Base-by-base conservation (phyloP, 2,113 vertebrate species). In the Notiomystis cincta region DNA sequence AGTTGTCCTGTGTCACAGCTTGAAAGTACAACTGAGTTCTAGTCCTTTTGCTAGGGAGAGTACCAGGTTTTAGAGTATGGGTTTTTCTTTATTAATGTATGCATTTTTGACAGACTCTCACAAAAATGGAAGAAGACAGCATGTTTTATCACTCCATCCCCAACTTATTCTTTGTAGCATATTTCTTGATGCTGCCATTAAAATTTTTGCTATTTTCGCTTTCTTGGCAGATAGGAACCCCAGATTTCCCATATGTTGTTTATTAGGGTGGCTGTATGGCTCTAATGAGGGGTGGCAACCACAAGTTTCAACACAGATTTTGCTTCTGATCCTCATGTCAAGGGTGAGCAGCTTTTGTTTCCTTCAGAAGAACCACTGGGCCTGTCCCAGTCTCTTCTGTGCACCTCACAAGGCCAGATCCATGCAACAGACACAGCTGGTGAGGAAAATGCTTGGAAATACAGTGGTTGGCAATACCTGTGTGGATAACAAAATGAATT, bases 181-280 rank as follows among this genome's bases (percentile, higher is more conserved):
- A 37, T 93, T 93, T 86, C 62, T 94, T 82, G 65, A 37, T 60
- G 71, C 79, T 66, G 44, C 90, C 85, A 90, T 93, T 86, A 89
- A 54, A 75, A 38, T 83, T 94, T 89, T 83, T 92, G 47, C 85
- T 90, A 75, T 90, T 96, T 95, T 95, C 21, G 5, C 79, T 94
- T 88, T 89, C 76, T 89, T 96, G 93, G 95, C 92, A 94, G 67
- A 86, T 50, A 62, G 54, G 81, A 73, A 27, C 82, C 90, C 60
- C 60, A 67, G 64, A 70, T 92, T 86, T 86, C 95, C 90, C 90
- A 92, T 90, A 94, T 97, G 91, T 82, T 96, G 84, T 96, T 95
- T 93, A 89, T 90, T 81, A 93, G 64, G 95, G 96, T 60, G 82
- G 66, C 47, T 90, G 50, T 48, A 15, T 1, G 14, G 73, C 77